Evolutionary conservation across 2,797 vertebrate genomes (phyloP).

Genomic region (Schizothorax lantsangensis): DNA sequence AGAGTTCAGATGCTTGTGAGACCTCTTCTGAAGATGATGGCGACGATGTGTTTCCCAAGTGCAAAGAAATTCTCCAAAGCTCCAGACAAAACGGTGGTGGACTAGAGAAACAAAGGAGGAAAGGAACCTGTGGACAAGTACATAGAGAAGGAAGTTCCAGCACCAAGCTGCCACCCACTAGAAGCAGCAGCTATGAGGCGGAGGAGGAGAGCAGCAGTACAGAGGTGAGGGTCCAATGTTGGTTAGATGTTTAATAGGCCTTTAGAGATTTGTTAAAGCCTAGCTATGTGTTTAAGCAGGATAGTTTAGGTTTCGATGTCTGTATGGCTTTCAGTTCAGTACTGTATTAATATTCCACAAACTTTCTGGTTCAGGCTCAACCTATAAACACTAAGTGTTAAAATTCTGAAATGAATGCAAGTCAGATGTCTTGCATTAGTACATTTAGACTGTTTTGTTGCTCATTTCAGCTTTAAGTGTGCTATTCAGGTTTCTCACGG

Average conservation of each 20-base stretch:
- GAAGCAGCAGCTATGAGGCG: constrained; percentile 63
- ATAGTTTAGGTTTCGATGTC: constrained; percentile 3
- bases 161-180: neutral
- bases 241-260: neutral
- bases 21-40: constrained; percentile 71
- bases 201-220: constrained; percentile 65
- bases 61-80: constrained; percentile 57
- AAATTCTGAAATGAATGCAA: neutral
- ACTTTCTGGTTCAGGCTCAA: neutral
- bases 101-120: constrained; percentile 67
- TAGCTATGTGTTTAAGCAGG: neutral
- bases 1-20: constrained; percentile 71
- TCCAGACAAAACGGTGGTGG: constrained; percentile 59
- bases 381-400: neutral
- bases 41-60: constrained; percentile 69
- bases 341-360: neutral
- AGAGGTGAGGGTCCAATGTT: constrained; percentile 60
- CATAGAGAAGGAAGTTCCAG: neutral
- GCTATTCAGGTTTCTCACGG: neutral
- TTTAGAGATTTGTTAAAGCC: constrained; percentile 14
- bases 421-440: neutral
- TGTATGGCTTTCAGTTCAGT: neutral
- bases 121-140: constrained; percentile 26
- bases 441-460: neutral
- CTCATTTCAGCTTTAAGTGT: neutral